Conservation (phyloP, 2,113 vertebrate genomes). For the Ameiurus melas region DNA sequence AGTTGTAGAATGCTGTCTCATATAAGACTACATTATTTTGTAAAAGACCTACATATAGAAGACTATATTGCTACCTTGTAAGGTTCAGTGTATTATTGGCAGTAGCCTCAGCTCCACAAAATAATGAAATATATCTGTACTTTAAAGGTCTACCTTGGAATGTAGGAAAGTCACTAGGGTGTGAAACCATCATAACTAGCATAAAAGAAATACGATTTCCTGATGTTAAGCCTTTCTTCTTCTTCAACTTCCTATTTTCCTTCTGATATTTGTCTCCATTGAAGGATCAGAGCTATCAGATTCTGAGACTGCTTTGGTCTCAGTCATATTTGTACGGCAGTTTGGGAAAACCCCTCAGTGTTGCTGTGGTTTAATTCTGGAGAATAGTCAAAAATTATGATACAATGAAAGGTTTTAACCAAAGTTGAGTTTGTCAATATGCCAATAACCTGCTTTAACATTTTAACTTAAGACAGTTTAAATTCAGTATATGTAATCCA, state of each 20-base stretch:
- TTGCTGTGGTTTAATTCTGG: neutral
- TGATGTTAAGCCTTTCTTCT: neutral
- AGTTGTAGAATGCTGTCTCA: neutral
- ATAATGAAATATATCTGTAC: neutral
- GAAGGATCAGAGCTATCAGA: neutral
- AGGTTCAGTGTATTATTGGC: neutral
- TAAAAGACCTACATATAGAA: neutral
- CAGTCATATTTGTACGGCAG: neutral
- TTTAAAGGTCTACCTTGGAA: neutral
- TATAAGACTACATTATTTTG: neutral
- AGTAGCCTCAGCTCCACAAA: neutral
- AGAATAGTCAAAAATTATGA: neutral
- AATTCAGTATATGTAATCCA: neutral
- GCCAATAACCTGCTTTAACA: neutral
- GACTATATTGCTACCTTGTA: neutral
- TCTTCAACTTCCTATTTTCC: neutral
- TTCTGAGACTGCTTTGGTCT: neutral
- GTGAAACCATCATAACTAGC: neutral
- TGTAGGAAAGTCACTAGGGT: neutral
- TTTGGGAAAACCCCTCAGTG: neutral
- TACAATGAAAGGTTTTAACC: neutral
- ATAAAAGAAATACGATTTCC: neutral
- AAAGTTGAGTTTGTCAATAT: neutral
- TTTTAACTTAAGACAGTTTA: neutral
- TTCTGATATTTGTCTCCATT: neutral